phyloP scores from a whole-genome alignment of 2,797 vertebrate species.

The Etheostoma perlongum region DNA sequence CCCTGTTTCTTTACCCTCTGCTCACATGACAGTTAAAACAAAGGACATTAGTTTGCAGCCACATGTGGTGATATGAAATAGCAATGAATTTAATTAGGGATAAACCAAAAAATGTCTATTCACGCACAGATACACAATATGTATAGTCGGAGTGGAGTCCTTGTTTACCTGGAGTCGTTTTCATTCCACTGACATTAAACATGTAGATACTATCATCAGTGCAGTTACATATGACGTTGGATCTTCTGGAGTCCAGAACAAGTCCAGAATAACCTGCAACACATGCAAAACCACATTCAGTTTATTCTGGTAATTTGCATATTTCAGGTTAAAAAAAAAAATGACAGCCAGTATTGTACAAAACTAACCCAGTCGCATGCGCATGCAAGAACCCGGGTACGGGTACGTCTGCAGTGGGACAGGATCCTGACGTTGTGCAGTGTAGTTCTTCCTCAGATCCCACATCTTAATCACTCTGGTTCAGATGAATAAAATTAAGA shows the following conservation, averaged over 20 bases:
- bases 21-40: background rate
- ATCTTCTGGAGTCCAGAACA: conserved; percentile 90
- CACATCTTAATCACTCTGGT: conserved; percentile 94
- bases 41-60: conserved; percentile 31
- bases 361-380: conserved; percentile 90
- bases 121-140: background rate
- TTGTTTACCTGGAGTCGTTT: conserved; percentile 88
- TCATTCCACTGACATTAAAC: conserved; percentile 91
- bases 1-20: background rate
- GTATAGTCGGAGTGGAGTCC: background rate
- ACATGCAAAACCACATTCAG: conserved; percentile 15
- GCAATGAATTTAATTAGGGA: background rate
- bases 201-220: conserved; percentile 97
- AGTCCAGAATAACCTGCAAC: conserved; percentile 94
- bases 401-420: conserved; percentile 87
- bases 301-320: background rate
- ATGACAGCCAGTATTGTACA: rapidly evolving
- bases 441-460: conserved; percentile 96
- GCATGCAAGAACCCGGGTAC: conserved; percentile 92
- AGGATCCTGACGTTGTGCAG: conserved; percentile 87
- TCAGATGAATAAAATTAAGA: background rate
- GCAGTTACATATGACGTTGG: conserved; percentile 93
- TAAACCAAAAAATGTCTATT: background rate
- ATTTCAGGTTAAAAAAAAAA: background rate
- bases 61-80: conserved; percentile 68